These are phyloP conservation scores for Panagrolaimus sp. DNA, from an alignment of 1,140 invertebrate species.

Conservation along the genomic window DNA sequence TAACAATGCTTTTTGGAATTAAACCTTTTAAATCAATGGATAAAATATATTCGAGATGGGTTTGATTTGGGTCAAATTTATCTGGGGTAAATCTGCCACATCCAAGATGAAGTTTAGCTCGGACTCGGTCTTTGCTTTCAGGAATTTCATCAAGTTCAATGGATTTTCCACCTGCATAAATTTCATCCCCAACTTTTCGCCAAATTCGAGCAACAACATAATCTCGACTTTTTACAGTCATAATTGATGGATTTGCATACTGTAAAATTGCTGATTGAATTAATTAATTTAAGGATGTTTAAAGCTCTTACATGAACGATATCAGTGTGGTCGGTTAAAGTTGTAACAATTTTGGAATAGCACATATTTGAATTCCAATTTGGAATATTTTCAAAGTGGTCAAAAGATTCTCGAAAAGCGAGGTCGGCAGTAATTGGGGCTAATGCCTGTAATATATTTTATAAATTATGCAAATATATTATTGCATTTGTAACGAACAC, in stretches of 20 bases:
- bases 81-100: not conserved
- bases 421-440: not conserved
- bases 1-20: conserved; percentile 17
- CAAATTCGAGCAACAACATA: conserved; percentile 14
- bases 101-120: conserved; percentile 13
- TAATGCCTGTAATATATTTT: conserved; percentile 1
- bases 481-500: not conserved
- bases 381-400: not conserved
- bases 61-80: not conserved
- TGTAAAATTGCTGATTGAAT: not conserved
- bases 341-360: not conserved
- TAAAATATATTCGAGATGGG: conserved; percentile 4
- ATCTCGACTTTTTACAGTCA: conserved; percentile 1
- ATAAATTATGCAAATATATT: not conserved
- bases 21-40: conserved; percentile 14
- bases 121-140: not conserved
- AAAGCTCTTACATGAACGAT: conserved; percentile 3
- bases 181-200: conserved; percentile 15
- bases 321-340: conserved; percentile 1
- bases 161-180: not conserved
- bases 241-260: conserved; percentile 2
- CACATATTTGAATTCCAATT: conserved; percentile 1
- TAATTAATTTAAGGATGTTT: no score
- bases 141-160: conserved; percentile 1
- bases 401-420: conserved; percentile 1